phyloP scores from a whole-genome alignment of 2,888 invertebrate genomes.

The Agonopterix subpropinquella region DNA sequence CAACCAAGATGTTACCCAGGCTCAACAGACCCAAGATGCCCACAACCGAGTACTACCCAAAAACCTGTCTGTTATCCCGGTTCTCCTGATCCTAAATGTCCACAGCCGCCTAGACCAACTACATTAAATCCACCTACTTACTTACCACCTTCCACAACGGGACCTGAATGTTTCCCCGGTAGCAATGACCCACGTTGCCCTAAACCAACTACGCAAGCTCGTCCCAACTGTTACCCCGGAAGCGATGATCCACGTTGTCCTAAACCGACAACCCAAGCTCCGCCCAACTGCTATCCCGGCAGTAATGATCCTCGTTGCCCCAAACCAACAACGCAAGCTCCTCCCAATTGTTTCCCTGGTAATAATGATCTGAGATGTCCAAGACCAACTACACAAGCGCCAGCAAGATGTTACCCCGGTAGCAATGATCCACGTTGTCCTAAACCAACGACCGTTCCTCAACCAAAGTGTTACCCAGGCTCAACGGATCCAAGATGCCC shows the following conservation, averaged over 20 bases:
- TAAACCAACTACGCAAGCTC: constrained; percentile 11
- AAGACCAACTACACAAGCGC: constrained; percentile 10
- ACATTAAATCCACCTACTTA: constrained; percentile 17
- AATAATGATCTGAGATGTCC: constrained; percentile 33
- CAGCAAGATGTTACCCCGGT: constrained; percentile 17
- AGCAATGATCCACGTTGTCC: constrained; percentile 25
- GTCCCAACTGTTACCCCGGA: constrained; percentile 27
- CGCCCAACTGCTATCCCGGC: constrained; percentile 27
- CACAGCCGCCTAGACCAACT: constrained; percentile 16
- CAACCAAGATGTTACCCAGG: constrained; percentile 21
- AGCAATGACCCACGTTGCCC: constrained; percentile 31
- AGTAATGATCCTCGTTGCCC: constrained; percentile 33
- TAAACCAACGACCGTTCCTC: constrained; percentile 15
- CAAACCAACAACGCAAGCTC: constrained; percentile 23
- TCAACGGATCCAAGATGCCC: constrained; percentile 30
- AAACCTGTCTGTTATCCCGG: constrained; percentile 17
- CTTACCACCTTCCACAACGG: constrained; percentile 10
- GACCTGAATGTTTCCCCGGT: constrained; percentile 21
- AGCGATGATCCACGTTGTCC: constrained; percentile 28
- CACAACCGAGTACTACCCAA: constrained; percentile 16
- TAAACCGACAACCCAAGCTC: constrained; percentile 12
- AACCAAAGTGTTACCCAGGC: constrained; percentile 30
- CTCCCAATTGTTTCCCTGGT: constrained; percentile 20
- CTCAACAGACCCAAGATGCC: constrained; percentile 14
- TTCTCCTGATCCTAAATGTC: constrained; percentile 9